Conservation (phyloP, 2,888 invertebrate species). For the Scaptomyza tumidula region DNA sequence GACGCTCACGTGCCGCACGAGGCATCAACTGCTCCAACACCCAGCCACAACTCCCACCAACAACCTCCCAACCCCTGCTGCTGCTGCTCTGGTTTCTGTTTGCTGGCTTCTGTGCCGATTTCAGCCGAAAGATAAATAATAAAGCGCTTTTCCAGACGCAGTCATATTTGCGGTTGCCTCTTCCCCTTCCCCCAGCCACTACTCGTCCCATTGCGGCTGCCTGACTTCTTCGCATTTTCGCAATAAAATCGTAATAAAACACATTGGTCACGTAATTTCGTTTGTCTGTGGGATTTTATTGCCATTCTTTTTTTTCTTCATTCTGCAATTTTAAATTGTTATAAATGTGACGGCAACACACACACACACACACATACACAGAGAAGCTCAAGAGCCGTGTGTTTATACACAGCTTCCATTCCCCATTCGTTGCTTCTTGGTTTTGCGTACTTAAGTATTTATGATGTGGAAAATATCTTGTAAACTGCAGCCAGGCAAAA, state of each 20-base stretch:
- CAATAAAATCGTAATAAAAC: slow-evolving; percentile 84
- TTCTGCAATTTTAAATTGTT: slow-evolving; percentile 82
- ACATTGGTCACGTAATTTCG: slow-evolving; percentile 85
- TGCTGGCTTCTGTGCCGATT: slow-evolving; percentile 73
- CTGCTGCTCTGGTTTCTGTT: slow-evolving; percentile 58
- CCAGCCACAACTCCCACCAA: not conserved
- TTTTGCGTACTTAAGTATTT: slow-evolving; percentile 73
- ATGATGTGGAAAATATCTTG: slow-evolving; percentile 80
- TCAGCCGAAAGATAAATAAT: slow-evolving; percentile 77
- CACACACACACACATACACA: slow-evolving; percentile 40
- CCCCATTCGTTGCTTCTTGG: not conserved
- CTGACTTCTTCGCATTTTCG: slow-evolving; percentile 76
- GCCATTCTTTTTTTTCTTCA: slow-evolving; percentile 70
- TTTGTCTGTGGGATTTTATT: slow-evolving; percentile 85
- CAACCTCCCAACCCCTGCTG: not conserved
- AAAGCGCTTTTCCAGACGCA: slow-evolving; percentile 71
- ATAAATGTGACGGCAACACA: slow-evolving; percentile 77
- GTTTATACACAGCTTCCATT: slow-evolving; percentile 47
- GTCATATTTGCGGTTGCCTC: slow-evolving; percentile 73
- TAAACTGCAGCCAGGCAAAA: slow-evolving; percentile 64
- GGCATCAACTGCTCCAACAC: slow-evolving; percentile 38
- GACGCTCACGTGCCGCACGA: slow-evolving; percentile 66
- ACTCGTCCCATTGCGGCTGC: slow-evolving; percentile 12
- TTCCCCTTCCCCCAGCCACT: not conserved
- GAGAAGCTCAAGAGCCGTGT: slow-evolving; percentile 43